Base-by-base conservation (phyloP, 2,797 vertebrate species). In the Gymnodraco acuticeps region DNA sequence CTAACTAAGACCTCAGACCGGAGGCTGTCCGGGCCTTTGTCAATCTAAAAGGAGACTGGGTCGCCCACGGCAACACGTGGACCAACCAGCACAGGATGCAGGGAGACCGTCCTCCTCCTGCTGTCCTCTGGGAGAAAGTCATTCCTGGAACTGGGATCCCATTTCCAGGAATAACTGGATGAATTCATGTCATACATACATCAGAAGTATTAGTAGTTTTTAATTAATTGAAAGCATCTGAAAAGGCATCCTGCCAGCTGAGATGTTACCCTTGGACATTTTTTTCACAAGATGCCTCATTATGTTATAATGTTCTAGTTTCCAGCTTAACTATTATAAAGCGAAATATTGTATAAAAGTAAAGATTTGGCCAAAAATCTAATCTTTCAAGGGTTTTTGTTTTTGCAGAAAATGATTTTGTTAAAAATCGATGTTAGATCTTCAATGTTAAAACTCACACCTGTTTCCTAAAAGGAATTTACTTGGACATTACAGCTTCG, bases 11-110 rank as follows among this genome's bases (percentile, higher is more conserved):
- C 53, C 69, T 83, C 59, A 23, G 74, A 70, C 72, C 67, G 64
- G 45, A 78, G 64, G 68, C 66, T 52, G 64, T 23, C 20, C 8
- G 5, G 70, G 59, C 69, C 68, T 79, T 82, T 80, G 81, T 87
- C 70, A 80, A 70, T 73, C 81, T 74, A 73, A 84, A 72, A 83
- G 58, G 23, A 86, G 78, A 67, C 69, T 67, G 54, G 47, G 61
- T 85, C 9, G 68, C 86, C 86, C 76, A 48, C 54, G 62, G 86
- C 87, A 80, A 81, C 82, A 87, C 55, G 23, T 82, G 77, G 80
- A 84, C 73, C 75, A 77, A 66, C 64, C 75, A 54, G 23, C 16
- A 66, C 58, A 42, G 67, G 73, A 82, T 33, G 72, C 64, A 73
- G 60, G 60, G 33, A 50, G 54, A 62, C 53, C 64, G 11, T 2